These are phyloP conservation scores for Euplagia quadripunctaria DNA, from an alignment of 2,888 invertebrate genomes.

Conservation along the genomic window DNA sequence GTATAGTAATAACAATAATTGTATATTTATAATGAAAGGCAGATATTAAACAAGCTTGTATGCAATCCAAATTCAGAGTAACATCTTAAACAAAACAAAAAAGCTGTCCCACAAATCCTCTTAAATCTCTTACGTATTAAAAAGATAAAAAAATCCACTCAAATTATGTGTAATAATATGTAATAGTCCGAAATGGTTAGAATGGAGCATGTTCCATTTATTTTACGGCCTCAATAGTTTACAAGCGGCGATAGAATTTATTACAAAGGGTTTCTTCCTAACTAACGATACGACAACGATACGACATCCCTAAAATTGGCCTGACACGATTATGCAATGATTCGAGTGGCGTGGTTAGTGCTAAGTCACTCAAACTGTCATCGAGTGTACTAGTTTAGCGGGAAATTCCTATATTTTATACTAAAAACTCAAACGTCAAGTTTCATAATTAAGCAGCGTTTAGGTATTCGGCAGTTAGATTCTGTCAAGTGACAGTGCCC, in stretches of 20 bases:
- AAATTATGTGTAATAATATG: conserved; percentile 58
- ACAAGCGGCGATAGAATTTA: conserved; percentile 52
- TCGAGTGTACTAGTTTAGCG: no score
- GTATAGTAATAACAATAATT: no score
- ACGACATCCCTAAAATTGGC: background rate
- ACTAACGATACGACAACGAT: conserved; percentile 12
- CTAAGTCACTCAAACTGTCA: no score
- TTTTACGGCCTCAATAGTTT: conserved; percentile 58
- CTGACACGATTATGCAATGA: no score
- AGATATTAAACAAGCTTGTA: background rate
- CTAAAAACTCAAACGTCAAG: no score
- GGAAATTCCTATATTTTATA: no score
- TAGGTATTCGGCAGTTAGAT: no score
- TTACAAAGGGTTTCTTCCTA: conserved; percentile 32
- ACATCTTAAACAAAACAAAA: background rate
- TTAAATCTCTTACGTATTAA: conserved; percentile 6
- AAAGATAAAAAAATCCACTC: conserved; percentile 34
- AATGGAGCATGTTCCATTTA: conserved; percentile 55
- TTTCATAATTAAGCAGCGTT: no score
- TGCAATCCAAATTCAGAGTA: background rate
- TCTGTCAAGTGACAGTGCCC: no score
- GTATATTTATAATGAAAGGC: background rate
- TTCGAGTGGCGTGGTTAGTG: no score
- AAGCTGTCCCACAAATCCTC: background rate
- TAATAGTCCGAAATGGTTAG: conserved; percentile 56